phyloP scores from a whole-genome alignment of 2,797 vertebrate species.

The Astyanax mexicanus region DNA sequence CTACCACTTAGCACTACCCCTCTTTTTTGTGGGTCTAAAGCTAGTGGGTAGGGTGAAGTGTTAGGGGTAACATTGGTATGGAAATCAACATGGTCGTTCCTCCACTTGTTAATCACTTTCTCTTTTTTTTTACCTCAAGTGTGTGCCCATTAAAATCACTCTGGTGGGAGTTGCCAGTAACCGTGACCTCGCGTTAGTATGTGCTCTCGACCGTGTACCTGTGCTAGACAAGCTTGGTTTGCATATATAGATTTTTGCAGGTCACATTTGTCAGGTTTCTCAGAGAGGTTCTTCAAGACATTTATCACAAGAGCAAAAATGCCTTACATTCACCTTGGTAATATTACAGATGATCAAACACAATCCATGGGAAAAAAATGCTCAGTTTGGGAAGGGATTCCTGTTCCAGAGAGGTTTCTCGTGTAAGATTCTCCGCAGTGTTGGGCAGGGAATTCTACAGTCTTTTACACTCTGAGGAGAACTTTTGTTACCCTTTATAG shows the following conservation, averaged over 20 bases:
- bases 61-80: no score
- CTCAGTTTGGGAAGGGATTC: slow-evolving; percentile 57
- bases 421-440: slow-evolving; percentile 24
- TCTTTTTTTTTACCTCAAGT: not conserved
- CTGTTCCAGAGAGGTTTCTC: slow-evolving; percentile 48
- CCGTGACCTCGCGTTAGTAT: slow-evolving; percentile 2
- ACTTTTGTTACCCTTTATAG: slow-evolving; percentile 2
- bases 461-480: slow-evolving; percentile 23
- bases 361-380: slow-evolving; percentile 54
- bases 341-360: slow-evolving; percentile 52
- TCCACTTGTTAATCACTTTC: no score
- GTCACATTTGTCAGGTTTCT: slow-evolving; percentile 73
- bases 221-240: slow-evolving; percentile 65
- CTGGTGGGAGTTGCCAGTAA: slow-evolving; percentile 51
- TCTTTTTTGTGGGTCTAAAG: no score
- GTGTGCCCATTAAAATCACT: slow-evolving; percentile 24
- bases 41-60: no score
- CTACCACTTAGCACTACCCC: no score
- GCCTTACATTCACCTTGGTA: slow-evolving; percentile 59
- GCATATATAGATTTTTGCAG: slow-evolving; percentile 81
- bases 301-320: slow-evolving; percentile 46
- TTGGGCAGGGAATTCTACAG: not conserved
- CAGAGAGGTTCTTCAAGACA: slow-evolving; percentile 53
- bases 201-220: slow-evolving; percentile 21
- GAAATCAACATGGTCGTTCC: slow-evolving; percentile 27